Base-by-base conservation (phyloP, 1,140 invertebrate genomes). In the Pachypeltis micranthus region DNA sequence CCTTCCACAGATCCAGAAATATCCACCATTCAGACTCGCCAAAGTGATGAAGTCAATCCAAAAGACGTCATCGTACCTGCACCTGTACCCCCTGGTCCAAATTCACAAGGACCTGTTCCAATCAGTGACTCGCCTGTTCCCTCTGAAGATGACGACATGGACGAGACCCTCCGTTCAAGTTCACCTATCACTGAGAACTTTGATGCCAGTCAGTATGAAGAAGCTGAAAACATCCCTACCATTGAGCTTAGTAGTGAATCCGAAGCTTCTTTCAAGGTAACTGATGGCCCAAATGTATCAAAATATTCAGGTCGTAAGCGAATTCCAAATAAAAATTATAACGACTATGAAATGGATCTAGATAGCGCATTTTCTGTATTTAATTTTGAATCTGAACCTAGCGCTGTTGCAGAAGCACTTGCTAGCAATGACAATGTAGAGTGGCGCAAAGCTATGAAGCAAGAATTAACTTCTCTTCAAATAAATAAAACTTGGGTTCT, bases 401-500 rank as follows among this genome's bases (percentile, higher is more conserved):
- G 7, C 31, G 16, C 31, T 39, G 7, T 39, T 10, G 16, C 7
- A 16, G 7, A 39, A 16, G 31, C 31, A 10, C 16, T 39, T 7
- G 7, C 31, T 39, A 16, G 31, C 16, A 16, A 39, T 39, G 16
- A 16, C 7, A 10, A 10, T 16, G 7, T 10, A 10, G 61, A 72
- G 44, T 77, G 72, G 72, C 68, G 65, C 51, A 47, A 65, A 34
- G 73, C 74, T 1, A 75, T 77, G 71, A 26, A 70, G 31, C 66
- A 72, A 21, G 73, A 77, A 64, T 70, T 69, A 24, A 62, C 70
- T 14, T 71, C 72, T 3, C 63, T 77, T 12, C 66, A 66, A 12
- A 62, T 70, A 60, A 73, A 73, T 69, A 66, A 74, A 2, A 73
- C 70, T 4, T 78, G 73, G 74, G 59, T 63, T 3, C 59, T 77